Conservation (phyloP, 2,888 invertebrate species). For the Apodemia mormo region DNA sequence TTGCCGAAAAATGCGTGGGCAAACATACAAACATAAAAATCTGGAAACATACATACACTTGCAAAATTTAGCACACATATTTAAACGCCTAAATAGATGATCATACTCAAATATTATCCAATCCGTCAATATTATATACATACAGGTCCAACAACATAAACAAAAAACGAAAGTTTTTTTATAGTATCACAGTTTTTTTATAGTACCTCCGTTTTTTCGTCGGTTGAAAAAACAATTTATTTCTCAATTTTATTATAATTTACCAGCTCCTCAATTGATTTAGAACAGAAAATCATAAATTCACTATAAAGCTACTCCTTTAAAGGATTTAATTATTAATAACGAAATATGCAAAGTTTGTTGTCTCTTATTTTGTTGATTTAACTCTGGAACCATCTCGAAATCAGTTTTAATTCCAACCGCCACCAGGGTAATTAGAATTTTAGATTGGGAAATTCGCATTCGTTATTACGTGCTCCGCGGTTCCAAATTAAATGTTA, state of each 20-base stretch:
- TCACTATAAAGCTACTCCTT: constrained; percentile 54
- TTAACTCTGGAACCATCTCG: constrained; percentile 48
- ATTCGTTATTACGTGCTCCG: constrained; percentile 49
- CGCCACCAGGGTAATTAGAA: constrained; percentile 62
- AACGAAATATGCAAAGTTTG: constrained; percentile 74
- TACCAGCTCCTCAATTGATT: neutral
- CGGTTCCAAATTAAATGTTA: constrained; percentile 42
- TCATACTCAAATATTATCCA: too few relatives aligned
- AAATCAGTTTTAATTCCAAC: constrained; percentile 49
- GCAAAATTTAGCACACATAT: too few relatives aligned
- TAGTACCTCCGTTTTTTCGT: too few relatives aligned
- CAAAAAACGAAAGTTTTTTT: too few relatives aligned
- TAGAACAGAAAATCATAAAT: constrained; percentile 39
- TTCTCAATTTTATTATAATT: neutral
- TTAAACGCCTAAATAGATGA: too few relatives aligned
- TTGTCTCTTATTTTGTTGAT: constrained; percentile 69
- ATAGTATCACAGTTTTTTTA: too few relatives aligned
- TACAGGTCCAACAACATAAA: too few relatives aligned
- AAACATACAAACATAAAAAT: too few relatives aligned
- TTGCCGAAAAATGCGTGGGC: too few relatives aligned
- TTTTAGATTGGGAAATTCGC: constrained; percentile 71
- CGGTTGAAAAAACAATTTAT: too few relatives aligned
- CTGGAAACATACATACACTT: too few relatives aligned
- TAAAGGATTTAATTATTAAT: constrained; percentile 62
- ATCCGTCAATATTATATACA: too few relatives aligned